Base-by-base conservation (phyloP, 1,140 invertebrate species). In the Drosophila melanica region DNA sequence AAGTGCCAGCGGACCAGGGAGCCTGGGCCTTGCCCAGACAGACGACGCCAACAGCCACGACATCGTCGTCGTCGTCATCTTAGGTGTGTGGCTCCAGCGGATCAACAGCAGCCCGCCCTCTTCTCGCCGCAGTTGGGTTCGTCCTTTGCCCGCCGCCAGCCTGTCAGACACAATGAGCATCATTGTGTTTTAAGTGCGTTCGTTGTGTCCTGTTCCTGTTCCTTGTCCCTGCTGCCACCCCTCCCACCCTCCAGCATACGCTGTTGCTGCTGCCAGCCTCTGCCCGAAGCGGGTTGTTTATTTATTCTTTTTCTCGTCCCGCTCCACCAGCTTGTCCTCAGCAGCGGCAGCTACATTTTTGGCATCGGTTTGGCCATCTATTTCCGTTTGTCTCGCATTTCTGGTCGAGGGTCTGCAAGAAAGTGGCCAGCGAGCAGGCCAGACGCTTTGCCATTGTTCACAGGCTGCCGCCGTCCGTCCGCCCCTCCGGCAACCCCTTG, bases 161-260 rank as follows among this genome's bases (percentile, higher is more conserved):
- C 84, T 87, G 84, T 89, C 84, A 89, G 79, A 89, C 79, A 89
- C 84, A 89, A 89, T 89, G 84, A 89, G 84, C 84, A 84, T 89
- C 84, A 89, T 89, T 89, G 84, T 89, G 73, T 89, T 89, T 89
- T 89, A 89, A 89, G 82, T 86, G 82, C 82, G 82, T 86, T 87
- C 81, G 82, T 82, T 89, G 84, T 80, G 73, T 64, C 54, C 64
- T 70, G 48, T 60, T 59, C 54, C 11, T 39, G 35, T 41, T 58
- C 53, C 55, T 64, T 68, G 67, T 60, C 68, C 59, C 18, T 23
- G 18, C 55, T 42, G 44, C 44, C 8, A 11, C 44, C 2, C 23
- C 10, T 8, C 23, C 20, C 44, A 2, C 1, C 1, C 14, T n/a
- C 23, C 9, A 0, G 0, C 20, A 23, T 41, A 9, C 39, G 30